A percentile compares a stretch with the other conserved stretches of the same genome.
Conservation (phyloP, 35 echinoderm and acorn worm genomes). For the Amphiura filiformis region DNA sequence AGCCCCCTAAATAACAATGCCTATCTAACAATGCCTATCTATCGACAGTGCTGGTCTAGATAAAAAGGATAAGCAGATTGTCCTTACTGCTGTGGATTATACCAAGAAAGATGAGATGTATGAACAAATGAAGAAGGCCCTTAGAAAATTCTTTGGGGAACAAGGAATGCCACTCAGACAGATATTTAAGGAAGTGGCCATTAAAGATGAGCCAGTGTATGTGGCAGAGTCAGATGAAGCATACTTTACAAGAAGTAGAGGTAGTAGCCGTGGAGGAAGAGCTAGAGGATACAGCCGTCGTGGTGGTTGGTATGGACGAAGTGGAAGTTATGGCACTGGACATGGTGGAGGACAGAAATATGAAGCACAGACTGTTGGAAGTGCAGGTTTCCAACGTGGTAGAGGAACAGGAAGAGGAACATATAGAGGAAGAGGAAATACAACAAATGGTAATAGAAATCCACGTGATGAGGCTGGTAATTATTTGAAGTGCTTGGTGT, state of each 20-base stretch:
- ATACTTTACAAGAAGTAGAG: constrained; percentile 12
- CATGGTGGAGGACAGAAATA: constrained; percentile 2
- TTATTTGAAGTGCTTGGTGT: neutral
- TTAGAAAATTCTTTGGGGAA: constrained; percentile 23
- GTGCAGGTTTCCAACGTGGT: neutral
- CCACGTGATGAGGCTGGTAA: constrained; percentile 11
- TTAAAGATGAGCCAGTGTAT: constrained; percentile 12
- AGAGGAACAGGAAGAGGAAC: constrained; percentile 4
- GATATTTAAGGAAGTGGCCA: neutral
- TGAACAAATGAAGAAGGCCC: constrained; percentile 19
- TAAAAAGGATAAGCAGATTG: constrained; percentile 47
- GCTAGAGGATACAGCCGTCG: neutral
- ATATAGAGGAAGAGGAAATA: neutral
- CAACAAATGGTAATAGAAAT: neutral
- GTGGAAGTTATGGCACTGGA: neutral
- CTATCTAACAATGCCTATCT: no score
- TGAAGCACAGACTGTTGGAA: neutral
- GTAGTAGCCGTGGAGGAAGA: neutral
- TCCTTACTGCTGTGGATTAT: constrained; percentile 14
- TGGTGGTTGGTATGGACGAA: neutral
- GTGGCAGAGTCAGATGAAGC: constrained; percentile 7
- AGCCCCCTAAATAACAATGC: no score
- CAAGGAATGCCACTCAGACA: neutral
- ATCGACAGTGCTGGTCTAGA: constrained; percentile 58
- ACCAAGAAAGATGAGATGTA: neutral